A percentile compares a stretch with the other conserved stretches of the same genome.
These are phyloP conservation scores for Daphoenositta chrysoptera DNA, from an alignment of 2,113 vertebrate species.

Conservation along the genomic window DNA sequence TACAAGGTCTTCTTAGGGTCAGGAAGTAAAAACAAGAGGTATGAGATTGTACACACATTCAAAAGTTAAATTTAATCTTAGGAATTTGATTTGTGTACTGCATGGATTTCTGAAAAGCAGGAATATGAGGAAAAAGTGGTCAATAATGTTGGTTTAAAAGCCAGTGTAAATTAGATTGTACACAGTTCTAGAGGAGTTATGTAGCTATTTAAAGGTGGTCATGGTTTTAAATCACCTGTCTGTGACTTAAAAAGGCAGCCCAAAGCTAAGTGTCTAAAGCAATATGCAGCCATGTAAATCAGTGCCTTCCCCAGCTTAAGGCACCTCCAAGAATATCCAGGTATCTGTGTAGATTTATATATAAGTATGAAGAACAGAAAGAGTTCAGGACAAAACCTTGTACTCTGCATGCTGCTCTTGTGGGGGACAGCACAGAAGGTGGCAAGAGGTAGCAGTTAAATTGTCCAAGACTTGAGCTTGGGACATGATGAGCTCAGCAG, in stretches of 20 bases:
- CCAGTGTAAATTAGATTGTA: not conserved
- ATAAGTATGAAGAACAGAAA: not conserved
- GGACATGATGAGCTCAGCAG: accelerated
- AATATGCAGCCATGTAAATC: not conserved
- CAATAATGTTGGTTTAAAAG: not conserved
- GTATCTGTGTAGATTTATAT: not conserved
- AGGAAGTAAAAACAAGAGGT: not conserved
- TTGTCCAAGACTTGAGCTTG: not conserved
- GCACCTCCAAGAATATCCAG: accelerated
- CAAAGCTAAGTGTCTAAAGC: not conserved
- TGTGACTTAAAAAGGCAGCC: not conserved
- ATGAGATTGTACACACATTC: not conserved
- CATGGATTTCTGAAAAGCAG: not conserved
- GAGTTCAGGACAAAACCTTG: not conserved
- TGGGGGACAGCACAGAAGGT: not conserved
- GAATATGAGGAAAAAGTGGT: not conserved
- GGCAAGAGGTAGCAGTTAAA: not conserved
- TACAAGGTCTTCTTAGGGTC: not conserved
- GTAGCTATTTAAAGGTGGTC: not conserved
- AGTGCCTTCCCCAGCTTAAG: not conserved
- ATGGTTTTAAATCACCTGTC: not conserved
- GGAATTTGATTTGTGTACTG: not conserved
- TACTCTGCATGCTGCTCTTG: not conserved
- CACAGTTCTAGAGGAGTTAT: not conserved
- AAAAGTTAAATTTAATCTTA: not conserved